phyloP scores from a whole-genome alignment of 2,888 invertebrate species.

The Scaeva pyrastri region DNA sequence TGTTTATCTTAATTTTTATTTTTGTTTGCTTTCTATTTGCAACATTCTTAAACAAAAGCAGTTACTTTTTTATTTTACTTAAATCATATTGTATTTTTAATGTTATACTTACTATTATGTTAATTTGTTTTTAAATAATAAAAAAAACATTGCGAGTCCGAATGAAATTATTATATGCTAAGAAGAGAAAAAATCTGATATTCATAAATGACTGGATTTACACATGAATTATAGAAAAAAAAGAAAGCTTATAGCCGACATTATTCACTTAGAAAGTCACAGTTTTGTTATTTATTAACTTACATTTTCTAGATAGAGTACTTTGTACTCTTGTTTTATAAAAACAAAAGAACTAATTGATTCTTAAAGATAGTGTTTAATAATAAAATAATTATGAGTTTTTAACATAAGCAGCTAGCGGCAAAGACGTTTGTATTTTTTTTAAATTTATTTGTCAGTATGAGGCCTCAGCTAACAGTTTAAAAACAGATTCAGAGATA shows the following conservation, averaged over 20 bases:
- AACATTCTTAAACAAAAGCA: conserved; percentile 32
- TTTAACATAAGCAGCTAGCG: not conserved
- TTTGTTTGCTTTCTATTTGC: conserved; percentile 1
- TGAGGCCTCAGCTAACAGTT: not conserved
- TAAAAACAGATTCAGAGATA: not conserved
- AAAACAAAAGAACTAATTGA: conserved; percentile 26
- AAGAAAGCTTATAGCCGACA: conserved; percentile 30
- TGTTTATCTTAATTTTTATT: conserved; percentile 33
- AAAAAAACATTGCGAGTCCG: conserved; percentile 34
- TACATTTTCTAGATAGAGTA: conserved; percentile 57
- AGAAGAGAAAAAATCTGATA: conserved; percentile 45
- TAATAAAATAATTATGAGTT: not conserved
- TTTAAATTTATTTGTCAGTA: conserved; percentile 17
- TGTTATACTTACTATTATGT: conserved; percentile 28
- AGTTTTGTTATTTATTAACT: conserved; percentile 47
- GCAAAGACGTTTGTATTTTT: not conserved
- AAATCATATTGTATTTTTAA: conserved; percentile 44
- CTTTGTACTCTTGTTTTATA: conserved; percentile 57
- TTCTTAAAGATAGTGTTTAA: conserved; percentile 10
- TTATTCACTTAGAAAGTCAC: conserved; percentile 41
- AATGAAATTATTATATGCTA: conserved; percentile 36
- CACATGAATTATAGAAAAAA: conserved; percentile 53
- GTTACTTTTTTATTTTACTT: conserved; percentile 33
- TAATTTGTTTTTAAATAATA: conserved; percentile 17
- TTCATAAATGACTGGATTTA: conserved; percentile 70